Conservation (phyloP, 2,113 vertebrate species). For the Turdus rufiventris region DNA sequence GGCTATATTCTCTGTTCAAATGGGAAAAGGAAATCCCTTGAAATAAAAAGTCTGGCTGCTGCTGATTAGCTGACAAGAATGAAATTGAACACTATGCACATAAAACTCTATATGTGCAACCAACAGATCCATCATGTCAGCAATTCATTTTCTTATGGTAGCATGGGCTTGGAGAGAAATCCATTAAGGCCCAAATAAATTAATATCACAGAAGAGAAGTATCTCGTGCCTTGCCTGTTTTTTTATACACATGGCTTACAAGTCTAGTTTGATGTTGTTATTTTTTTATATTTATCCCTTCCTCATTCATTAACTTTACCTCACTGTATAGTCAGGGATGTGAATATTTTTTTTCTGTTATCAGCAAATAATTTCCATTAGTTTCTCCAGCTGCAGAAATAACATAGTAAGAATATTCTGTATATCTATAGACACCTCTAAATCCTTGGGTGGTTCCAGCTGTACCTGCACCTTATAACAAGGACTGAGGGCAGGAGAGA, state of each 20-base stretch:
- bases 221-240: neutral
- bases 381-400: neutral
- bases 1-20: conserved; percentile 41
- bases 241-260: neutral
- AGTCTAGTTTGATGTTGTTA: neutral
- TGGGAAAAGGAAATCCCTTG: conserved; percentile 61
- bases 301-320: neutral
- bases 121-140: conserved; percentile 49
- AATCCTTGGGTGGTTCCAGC: neutral
- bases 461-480: neutral
- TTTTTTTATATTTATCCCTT: neutral
- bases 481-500: neutral
- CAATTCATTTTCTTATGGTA: conserved; percentile 53
- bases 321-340: neutral
- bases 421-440: neutral
- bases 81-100: conserved; percentile 31
- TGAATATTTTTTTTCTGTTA: neutral
- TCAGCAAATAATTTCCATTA: neutral
- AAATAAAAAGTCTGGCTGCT: conserved; percentile 62
- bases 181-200: conserved; percentile 35
- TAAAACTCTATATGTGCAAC: conserved; percentile 33
- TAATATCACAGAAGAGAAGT: neutral
- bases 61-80: conserved; percentile 59
- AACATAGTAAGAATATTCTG: neutral
- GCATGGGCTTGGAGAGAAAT: conserved; percentile 14